phyloP scores from a whole-genome alignment of 1,140 invertebrate genomes.

The honey bee (Apis mellifera) region Amel_HAv3.1 CM009934.2:7282001-7282500 shows the following conservation, averaged over 20 bases:
- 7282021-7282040: conserved; percentile 34
- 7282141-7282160: conserved; percentile 5
- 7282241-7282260: too few relatives aligned
- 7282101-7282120: conserved; percentile 29
- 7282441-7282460: background rate
- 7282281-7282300: too few relatives aligned
- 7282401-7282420: background rate
- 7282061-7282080: conserved; percentile 65
- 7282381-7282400: too few relatives aligned
- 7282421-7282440: background rate
- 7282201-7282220: too few relatives aligned
- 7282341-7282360: too few relatives aligned
- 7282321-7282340: too few relatives aligned
- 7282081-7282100: conserved; percentile 28
- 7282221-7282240: too few relatives aligned
- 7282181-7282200: too few relatives aligned
- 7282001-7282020: conserved; percentile 49
- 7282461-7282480: background rate
- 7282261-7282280: too few relatives aligned
- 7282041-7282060: conserved; percentile 69
- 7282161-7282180: background rate
- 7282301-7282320: too few relatives aligned
- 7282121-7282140: conserved; percentile 35
- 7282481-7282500: background rate
- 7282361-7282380: too few relatives aligned